A percentile compares a stretch with the other conserved stretches of the same genome.
These are phyloP conservation scores for Istiophorus platypterus DNA, from an alignment of 2,113 vertebrate species.

Conservation along the genomic window DNA sequence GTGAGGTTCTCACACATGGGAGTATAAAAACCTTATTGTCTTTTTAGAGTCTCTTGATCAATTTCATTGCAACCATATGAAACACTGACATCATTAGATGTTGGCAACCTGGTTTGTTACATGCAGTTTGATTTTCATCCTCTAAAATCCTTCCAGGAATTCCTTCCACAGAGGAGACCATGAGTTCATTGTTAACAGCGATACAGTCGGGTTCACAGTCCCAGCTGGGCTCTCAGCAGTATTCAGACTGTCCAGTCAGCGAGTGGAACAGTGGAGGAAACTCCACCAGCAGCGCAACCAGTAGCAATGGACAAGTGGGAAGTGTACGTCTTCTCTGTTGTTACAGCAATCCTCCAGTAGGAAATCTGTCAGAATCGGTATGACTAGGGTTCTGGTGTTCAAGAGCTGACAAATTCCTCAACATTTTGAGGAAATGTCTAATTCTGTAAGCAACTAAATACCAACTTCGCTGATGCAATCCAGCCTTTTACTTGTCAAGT, in stretches of 20 bases:
- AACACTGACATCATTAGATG: neutral
- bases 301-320: slow-evolving; percentile 86
- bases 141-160: slow-evolving; percentile 80
- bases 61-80: no score
- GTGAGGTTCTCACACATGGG: no score
- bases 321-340: slow-evolving; percentile 83
- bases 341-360: neutral
- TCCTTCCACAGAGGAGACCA: slow-evolving; percentile 86
- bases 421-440: neutral
- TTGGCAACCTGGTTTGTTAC: neutral
- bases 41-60: no score
- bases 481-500: neutral
- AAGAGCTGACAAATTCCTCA: neutral
- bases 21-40: no score
- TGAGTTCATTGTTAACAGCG: slow-evolving; percentile 85
- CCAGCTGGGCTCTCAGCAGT: slow-evolving; percentile 83
- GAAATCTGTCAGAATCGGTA: neutral
- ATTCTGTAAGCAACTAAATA: neutral
- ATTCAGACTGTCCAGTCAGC: slow-evolving; percentile 86
- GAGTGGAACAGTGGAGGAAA: slow-evolving; percentile 88
- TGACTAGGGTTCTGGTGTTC: neutral
- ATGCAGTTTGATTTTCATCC: neutral
- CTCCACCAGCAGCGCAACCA: slow-evolving; percentile 75
- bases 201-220: slow-evolving; percentile 85
- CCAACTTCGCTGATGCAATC: neutral